phyloP scores from a whole-genome alignment of 2,113 vertebrate species.

The Nematolebias whitei region DNA sequence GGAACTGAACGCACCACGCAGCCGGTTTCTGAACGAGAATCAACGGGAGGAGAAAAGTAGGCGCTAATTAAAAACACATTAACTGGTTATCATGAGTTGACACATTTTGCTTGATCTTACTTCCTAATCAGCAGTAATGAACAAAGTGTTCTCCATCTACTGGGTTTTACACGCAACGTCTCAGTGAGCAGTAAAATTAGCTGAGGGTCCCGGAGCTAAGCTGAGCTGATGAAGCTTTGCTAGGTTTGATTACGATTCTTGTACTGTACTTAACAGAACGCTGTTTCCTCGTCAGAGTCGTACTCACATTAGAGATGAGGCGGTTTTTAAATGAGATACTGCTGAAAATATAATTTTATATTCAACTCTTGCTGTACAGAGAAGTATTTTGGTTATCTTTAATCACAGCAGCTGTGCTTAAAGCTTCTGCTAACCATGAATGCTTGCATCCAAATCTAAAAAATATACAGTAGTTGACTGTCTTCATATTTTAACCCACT shows the following conservation, averaged over 20 bases:
- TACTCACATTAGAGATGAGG: slow-evolving; percentile 40
- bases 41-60: slow-evolving; percentile 49
- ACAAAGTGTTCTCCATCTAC: slow-evolving; percentile 54
- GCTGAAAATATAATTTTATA: slow-evolving; percentile 38
- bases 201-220: slow-evolving; percentile 55
- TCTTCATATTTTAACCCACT: neutral
- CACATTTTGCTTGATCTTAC: slow-evolving; percentile 72
- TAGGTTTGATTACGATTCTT: slow-evolving; percentile 63
- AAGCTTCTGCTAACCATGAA: slow-evolving; percentile 8
- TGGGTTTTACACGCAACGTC: slow-evolving; percentile 69
- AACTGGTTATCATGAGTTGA: slow-evolving; percentile 70
- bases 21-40: slow-evolving; percentile 40
- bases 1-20: slow-evolving; percentile 44
- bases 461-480: neutral
- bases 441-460: slow-evolving; percentile 9
- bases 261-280: slow-evolving; percentile 56
- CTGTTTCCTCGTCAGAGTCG: slow-evolving; percentile 46
- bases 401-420: slow-evolving; percentile 26
- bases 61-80: slow-evolving; percentile 74
- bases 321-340: slow-evolving; percentile 49
- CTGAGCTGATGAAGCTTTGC: slow-evolving; percentile 57
- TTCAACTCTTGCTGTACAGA: slow-evolving; percentile 5
- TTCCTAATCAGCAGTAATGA: slow-evolving; percentile 74
- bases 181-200: slow-evolving; percentile 72
- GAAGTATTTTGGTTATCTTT: slow-evolving; percentile 20